Conservation (phyloP, 2,797 vertebrate genomes). For the Moxostoma hubbsi region DNA sequence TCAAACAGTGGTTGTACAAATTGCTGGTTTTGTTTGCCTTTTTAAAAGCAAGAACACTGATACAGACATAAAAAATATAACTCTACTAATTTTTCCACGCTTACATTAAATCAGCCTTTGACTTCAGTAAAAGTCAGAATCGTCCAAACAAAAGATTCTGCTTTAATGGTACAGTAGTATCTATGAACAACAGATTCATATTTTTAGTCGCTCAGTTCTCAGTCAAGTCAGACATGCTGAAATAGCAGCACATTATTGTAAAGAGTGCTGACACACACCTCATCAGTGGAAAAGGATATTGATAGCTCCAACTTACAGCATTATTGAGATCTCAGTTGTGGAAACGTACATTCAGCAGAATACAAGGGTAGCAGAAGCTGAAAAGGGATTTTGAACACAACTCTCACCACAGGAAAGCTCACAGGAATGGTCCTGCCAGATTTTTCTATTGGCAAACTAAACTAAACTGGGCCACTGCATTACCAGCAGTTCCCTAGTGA, state of each 20-base stretch:
- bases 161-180: too few species aligned
- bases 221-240: neutral
- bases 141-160: too few species aligned
- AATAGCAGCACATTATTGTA: neutral
- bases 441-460: constrained; percentile 59
- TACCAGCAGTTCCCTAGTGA: neutral
- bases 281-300: constrained; percentile 70
- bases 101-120: too few species aligned
- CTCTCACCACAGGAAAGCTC: constrained; percentile 72
- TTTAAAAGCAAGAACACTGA: too few species aligned
- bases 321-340: constrained; percentile 65
- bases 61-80: too few species aligned
- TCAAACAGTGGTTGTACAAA: too few species aligned
- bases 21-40: too few species aligned
- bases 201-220: neutral
- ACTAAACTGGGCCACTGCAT: constrained; percentile 16
- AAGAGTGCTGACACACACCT: constrained; percentile 71
- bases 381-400: neutral
- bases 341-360: constrained; percentile 77
- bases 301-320: constrained; percentile 68
- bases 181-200: neutral
- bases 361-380: constrained; percentile 59
- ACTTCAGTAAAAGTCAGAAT: too few species aligned
- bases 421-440: constrained; percentile 64
- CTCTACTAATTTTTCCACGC: too few species aligned